Evolutionary conservation across 2,113 vertebrate genomes (phyloP), one percentile per base, ranked within the genome.

Genomic region (Corythornis cristatus): DNA sequence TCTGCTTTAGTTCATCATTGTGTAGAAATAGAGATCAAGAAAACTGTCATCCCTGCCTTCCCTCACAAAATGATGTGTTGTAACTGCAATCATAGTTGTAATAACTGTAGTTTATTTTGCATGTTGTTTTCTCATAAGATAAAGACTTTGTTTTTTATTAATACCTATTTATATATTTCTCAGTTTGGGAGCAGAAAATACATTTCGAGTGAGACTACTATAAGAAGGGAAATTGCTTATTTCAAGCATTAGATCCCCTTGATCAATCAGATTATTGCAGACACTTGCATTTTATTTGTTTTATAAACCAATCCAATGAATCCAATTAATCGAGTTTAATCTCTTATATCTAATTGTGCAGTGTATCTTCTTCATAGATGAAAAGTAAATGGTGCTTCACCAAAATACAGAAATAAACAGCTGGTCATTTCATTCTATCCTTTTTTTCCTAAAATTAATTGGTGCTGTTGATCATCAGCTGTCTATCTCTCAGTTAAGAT

Each of bases 381-480:
- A 80, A 74, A 96, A 96, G 51, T 93, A 92, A 89, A 77, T 57
- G 46, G 25, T 73, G 29, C 72, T 93, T 96, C 71, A 75, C 58
- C 29, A 72, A 94, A 94, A 82, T 68, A 85, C n/a, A 61, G 75
- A 96, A 97, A 79, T 91, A 93, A 95, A 45, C 58, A 35, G 31
- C 74, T 62, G 15, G 15, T 75, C 15, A 22, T 60, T 77, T 84
- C 23, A 42, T 92, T 84, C 66, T 74, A 29, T 23, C 4, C 2
- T 7, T 56, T 85, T 73, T 70, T 45, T 28, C 71, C 25, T 67
- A 46, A 75, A 83, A 42, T 15, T 18, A 35, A 37, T 40, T 40
- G 13, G 7, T 60, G 12, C 22, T 75, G 35, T 65, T 90, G 70
- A 85, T 91, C 61, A 67, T 37, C 28, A 84, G 26, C 57, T 43